phyloP scores from a whole-genome alignment of 2,888 invertebrate species.

The Agrochola lota region DNA sequence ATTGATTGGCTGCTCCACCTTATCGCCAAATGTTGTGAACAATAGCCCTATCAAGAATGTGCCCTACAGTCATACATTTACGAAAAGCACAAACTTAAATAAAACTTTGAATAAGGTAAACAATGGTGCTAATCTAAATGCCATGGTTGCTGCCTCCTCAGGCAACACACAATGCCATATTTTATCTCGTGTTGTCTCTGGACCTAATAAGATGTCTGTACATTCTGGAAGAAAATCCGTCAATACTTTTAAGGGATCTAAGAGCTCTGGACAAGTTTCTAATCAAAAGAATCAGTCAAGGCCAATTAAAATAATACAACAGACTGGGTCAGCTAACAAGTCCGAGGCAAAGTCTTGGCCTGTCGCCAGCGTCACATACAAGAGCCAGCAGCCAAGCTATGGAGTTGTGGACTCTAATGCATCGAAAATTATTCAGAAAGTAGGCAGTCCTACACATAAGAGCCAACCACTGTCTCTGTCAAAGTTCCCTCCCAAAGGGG shows the following conservation, averaged over 20 bases:
- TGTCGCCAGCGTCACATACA: conserved; percentile 83
- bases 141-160: conserved; percentile 84
- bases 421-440: conserved; percentile 87
- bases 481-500: conserved; percentile 83
- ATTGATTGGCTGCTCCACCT: conserved; percentile 83
- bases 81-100: conserved; percentile 85
- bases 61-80: conserved; percentile 84
- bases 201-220: conserved; percentile 88
- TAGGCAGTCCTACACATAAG: conserved; percentile 86
- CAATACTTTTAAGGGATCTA: conserved; percentile 84
- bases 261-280: conserved; percentile 79
- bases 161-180: conserved; percentile 87
- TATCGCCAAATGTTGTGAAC: conserved; percentile 82
- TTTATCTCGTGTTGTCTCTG: conserved; percentile 87
- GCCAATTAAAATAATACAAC: conserved; percentile 90
- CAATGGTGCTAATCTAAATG: conserved; percentile 88
- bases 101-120: conserved; percentile 86
- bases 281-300: conserved; percentile 86
- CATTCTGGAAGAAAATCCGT: conserved; percentile 86
- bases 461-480: conserved; percentile 78
- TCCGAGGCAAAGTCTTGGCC: conserved; percentile 86
- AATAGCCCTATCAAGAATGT: conserved; percentile 86
- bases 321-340: conserved; percentile 84
- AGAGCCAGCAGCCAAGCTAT: conserved; percentile 80
- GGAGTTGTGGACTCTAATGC: conserved; percentile 82